phyloP scores from a whole-genome alignment of 1,140 invertebrate species.

The Drosophila dunni region DNA sequence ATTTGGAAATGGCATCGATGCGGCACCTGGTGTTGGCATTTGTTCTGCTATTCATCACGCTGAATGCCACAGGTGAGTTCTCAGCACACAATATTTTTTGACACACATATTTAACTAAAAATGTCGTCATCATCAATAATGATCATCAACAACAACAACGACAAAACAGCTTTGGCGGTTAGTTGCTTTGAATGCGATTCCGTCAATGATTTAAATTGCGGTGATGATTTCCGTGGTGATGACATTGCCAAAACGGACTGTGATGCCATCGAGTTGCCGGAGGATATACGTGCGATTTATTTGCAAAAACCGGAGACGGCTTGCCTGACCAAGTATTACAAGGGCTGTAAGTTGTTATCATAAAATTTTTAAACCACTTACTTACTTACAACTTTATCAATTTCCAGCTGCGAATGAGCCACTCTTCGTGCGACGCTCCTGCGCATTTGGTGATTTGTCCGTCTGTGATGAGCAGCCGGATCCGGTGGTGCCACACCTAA shows the following conservation, averaged over 20 bases:
- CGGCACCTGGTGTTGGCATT: conserved; percentile 49
- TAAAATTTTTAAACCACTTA: neutral
- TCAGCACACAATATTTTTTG: conserved; percentile 38
- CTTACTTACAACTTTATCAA: neutral
- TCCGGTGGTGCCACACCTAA: conserved; percentile 56
- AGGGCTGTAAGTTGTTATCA: conserved; percentile 57
- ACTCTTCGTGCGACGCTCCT: conserved; percentile 67
- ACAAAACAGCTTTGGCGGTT: conserved; percentile 56
- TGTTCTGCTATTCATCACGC: conserved; percentile 62
- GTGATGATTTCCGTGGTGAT: conserved; percentile 64
- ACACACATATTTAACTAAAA: conserved; percentile 63
- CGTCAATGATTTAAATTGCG: conserved; percentile 66
- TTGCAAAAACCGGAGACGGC: conserved; percentile 50
- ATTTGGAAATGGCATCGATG: conserved; percentile 36
- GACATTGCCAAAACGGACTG: conserved; percentile 72
- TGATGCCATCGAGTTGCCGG: conserved; percentile 62
- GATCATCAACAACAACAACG: no score
- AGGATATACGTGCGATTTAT: conserved; percentile 34
- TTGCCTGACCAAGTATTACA: conserved; percentile 71
- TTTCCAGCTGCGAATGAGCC: conserved; percentile 41
- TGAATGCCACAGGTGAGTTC: conserved; percentile 62
- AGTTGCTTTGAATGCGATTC: conserved; percentile 80
- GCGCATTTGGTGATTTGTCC: conserved; percentile 63
- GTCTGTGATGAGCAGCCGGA: conserved; percentile 63
- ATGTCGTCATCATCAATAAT: conserved; percentile 60